Evolutionary conservation across 35 echinoderm and acorn worm genomes (phyloP), one percentile per base, ranked within the genome.

Genomic region (Lytechinus pictus): DNA sequence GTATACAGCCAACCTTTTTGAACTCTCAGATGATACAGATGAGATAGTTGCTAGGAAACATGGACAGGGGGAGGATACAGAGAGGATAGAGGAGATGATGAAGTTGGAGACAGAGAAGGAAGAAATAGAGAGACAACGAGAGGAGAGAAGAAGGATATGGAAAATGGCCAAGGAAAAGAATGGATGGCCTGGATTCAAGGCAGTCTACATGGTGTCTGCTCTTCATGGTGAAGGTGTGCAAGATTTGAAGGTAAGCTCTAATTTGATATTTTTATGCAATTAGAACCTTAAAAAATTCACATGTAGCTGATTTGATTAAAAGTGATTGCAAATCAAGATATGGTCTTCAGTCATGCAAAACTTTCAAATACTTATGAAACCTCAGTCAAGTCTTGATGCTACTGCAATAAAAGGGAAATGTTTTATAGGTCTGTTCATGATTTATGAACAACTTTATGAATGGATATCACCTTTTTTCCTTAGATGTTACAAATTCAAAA

Each of bases 131-230:
- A 87, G 29, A 54, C 29, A 54, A 13, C 86, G 60, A 86, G 87
- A 95, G 55, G 56, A 86, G 66, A 58, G 91, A 11, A 89, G 55
- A 33, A 86, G 58, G 24, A 44, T 96, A 9, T 95, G 61, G 58
- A 94, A 27, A 94, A 88, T 54, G 93, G 54, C 91, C 9, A 87
- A 51, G 13, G 90, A 95, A n/a, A 95, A 86, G 71, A 95, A 27
- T 58, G 97, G 98, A 4, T 99, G 98, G 98, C 86, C 87, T 55
- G 66, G 91, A 27, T 98, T 99, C 89, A 92, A 97, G 58, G 95
- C 96, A 9, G 98, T 98, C 28, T 99, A 97, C 61, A 97, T 98
- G 95, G 27, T 99, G 7, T 98, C 97, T 87, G 98, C 98, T n/a
- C 54, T 96, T 28, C 86, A 94, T 92, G 97, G 96, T 53, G 97